Evolutionary conservation across 2,113 vertebrate genomes (phyloP), one percentile per base, ranked within the genome.

Genomic region (Saguinus imperator): DNA sequence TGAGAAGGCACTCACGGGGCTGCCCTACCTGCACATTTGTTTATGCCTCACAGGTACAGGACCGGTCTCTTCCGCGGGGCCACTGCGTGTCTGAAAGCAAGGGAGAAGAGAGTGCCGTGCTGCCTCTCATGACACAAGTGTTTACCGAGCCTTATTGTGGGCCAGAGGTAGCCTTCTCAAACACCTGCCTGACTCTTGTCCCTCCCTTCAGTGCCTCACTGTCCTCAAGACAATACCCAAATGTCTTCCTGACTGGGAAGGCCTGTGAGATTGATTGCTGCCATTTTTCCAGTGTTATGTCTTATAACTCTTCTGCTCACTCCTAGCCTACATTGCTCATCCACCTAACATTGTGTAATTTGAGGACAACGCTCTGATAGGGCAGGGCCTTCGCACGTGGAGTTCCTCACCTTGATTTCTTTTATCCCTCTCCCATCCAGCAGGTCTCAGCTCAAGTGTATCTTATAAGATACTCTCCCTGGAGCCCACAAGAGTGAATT

Each of bases 11-110:
- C 3, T 8, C 17, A 0, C 35, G 5, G 29, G 35, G 6, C n/a
- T 0, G 7, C 12, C 32, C 17, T 21, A 73, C 8, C 43, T 4
- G 2, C 16, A 21, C 6, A 0, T 2, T 2, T 10, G 3, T 25
- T 3, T 0, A 1, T 0, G 5, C n/a, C 1, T 16, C 18, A 1
- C 0, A 0, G 27, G 0, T 4, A 10, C 12, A 2, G 66, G 23
- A 13, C 45, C 35, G 27, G n/a, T 14, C 64, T 82, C 55, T 45
- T 7, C 82, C 13, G 13, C 21, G 61, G 4, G 35, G 12, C 11
- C 50, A 5, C 21, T 8, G 2, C 8, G 0, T 8, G 11, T 29
- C 57, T 16, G 17, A 37, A 48, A 52, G 73, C n/a, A 1, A 0
- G 13, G 2, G 10, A 13, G 25, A 64, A 14, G 43, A 40, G 20